Evolutionary conservation across 1,140 invertebrate species (phyloP), one percentile per base, ranked within the genome.

Genomic region (Pseudobourletiella spinata): DNA sequence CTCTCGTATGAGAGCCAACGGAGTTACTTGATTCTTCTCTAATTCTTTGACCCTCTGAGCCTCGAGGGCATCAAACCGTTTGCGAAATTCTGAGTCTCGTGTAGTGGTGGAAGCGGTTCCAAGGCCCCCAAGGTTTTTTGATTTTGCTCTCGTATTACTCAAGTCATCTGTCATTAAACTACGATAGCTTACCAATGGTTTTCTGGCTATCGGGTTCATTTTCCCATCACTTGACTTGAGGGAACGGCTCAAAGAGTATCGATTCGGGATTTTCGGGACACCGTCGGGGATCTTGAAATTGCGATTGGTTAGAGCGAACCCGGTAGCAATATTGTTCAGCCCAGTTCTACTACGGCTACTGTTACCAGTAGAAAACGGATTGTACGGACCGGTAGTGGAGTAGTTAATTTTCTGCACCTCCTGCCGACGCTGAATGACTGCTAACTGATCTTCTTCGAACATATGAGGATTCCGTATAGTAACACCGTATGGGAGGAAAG

Each of bases 401-500:
- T 8, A 8, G 8, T 8, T n/a, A 39, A 39, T 39, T 15, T 51
- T 51, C 3, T 51, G 18, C 8, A 51, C 48, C 22, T 51, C 14
- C n/a, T 51, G 48, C 3, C 48, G 14, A 3, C 48, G 14, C 25
- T 26, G 48, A 26, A 51, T 51, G 4, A 51, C 25, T 24, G 48
- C 20, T 8, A 51, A 22, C 22, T 51, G 48, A n/a, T 51, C 48
- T 8, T 51, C 48, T 26, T 51, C 48, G 24, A 51, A 51, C 48
- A 51, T 51, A 22, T 51, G 48, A 18, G 48, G 48, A 51, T 51
- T 51, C n/a, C 48, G 14, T 26, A 51, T 51, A 3, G 48, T 51
- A 14, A 51, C 48, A 4, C 48, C 48, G n/a, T 51, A 51, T 26
- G 48, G 48, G 18, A 51, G 24, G 48, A 51, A 51, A 26, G 48